Conservation (phyloP, 2,888 invertebrate species). For the Agonopterix alstromeriana region DNA sequence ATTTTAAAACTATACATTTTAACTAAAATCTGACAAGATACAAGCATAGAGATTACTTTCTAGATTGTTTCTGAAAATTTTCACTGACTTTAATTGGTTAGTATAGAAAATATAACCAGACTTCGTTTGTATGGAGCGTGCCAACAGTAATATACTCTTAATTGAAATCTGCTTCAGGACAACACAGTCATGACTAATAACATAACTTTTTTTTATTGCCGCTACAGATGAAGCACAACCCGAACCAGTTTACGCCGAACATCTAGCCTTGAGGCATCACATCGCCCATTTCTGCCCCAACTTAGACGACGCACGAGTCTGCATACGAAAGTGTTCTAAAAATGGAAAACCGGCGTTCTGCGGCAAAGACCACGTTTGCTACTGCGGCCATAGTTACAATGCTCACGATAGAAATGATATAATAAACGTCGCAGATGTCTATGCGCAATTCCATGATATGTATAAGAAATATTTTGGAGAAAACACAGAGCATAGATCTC, state of each 20-base stretch:
- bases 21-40: too few relatives aligned
- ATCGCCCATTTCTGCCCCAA: slow-evolving; percentile 64
- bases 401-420: slow-evolving; percentile 6
- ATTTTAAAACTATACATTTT: too few relatives aligned
- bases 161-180: too few relatives aligned
- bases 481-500: not conserved
- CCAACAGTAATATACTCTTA: too few relatives aligned
- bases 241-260: not conserved
- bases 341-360: slow-evolving; percentile 57
- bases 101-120: too few relatives aligned
- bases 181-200: too few relatives aligned
- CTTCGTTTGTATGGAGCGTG: too few relatives aligned
- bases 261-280: slow-evolving; percentile 30
- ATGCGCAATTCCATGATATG: slow-evolving; percentile 40
- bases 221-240: not conserved
- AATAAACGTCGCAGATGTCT: slow-evolving; percentile 15
- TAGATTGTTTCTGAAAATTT: too few relatives aligned
- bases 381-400: slow-evolving; percentile 51
- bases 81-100: too few relatives aligned
- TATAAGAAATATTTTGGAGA: slow-evolving; percentile 53
- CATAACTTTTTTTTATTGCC: too few relatives aligned
- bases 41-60: too few relatives aligned
- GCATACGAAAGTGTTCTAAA: slow-evolving; percentile 48
- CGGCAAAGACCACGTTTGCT: slow-evolving; percentile 59
- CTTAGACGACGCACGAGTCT: slow-evolving; percentile 38